Evolutionary conservation across 2,888 invertebrate species (phyloP).

Genomic region (Anthrax anthrax): DNA sequence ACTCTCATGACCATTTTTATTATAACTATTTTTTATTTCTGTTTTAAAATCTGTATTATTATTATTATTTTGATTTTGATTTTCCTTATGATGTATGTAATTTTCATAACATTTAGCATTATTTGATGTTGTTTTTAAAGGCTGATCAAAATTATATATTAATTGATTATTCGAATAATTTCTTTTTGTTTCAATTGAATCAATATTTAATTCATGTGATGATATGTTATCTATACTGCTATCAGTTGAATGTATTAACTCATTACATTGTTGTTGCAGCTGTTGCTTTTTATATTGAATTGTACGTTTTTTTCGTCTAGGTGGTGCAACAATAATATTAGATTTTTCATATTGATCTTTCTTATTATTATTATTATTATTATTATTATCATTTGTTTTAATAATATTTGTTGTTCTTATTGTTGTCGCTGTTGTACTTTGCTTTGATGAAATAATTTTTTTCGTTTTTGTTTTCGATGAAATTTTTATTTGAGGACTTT

Average conservation of each 20-base stretch:
- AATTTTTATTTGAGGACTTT: background rate
- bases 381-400: background rate
- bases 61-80: slow-evolving; percentile 3
- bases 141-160: background rate
- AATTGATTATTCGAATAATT: background rate
- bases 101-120: background rate
- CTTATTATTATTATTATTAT: background rate
- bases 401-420: too few relatives aligned
- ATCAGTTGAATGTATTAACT: background rate
- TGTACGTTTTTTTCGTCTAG: background rate
- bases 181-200: slow-evolving; percentile 4
- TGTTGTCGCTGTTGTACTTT: too few relatives aligned
- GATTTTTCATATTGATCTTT: background rate
- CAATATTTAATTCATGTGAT: background rate
- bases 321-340: background rate
- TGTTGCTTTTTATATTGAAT: background rate
- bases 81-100: background rate
- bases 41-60: background rate
- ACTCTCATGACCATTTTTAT: too few relatives aligned
- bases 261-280: too few relatives aligned
- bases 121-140: background rate
- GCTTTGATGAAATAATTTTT: too few relatives aligned
- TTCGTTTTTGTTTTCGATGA: background rate
- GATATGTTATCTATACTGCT: slow-evolving; percentile 1
- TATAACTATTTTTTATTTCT: too few relatives aligned